Conservation (phyloP, 2,797 vertebrate species). For the Molossus alvarezi region DNA sequence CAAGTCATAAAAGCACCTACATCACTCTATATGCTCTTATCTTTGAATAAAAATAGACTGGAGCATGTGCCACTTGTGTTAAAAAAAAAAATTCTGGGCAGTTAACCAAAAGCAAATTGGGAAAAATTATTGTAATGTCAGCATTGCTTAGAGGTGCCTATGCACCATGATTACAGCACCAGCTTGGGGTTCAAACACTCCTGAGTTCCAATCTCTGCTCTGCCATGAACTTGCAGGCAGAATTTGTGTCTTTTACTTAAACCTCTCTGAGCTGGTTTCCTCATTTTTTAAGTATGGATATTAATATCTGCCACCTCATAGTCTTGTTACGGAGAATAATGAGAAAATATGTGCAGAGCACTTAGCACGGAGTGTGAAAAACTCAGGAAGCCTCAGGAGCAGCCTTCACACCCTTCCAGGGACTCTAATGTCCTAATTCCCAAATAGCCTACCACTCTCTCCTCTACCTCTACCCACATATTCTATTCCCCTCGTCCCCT, state of each 20-base stretch:
- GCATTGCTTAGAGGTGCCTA: not conserved
- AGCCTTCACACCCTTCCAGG: not conserved
- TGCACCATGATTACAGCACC: not conserved
- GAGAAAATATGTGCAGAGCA: not conserved
- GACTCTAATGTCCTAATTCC: not conserved
- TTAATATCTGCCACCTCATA: not conserved
- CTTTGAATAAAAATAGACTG: constrained; percentile 73
- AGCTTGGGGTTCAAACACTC: not conserved
- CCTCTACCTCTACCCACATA: not conserved
- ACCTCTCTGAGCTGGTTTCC: not conserved
- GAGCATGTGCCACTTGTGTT: constrained; percentile 20
- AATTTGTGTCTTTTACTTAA: not conserved
- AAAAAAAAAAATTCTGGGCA: constrained; percentile 13
- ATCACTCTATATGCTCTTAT: constrained; percentile 41
- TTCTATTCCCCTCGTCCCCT: no score
- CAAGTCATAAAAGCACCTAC: constrained; percentile 61
- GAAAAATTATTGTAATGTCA: not conserved
- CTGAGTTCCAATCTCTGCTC: not conserved
- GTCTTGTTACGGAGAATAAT: not conserved
- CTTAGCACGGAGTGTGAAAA: not conserved
- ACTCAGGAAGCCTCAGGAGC: not conserved
- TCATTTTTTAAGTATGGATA: not conserved
- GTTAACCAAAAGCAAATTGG: constrained; percentile 33
- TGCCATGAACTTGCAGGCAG: not conserved
- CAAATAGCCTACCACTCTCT: not conserved